A percentile compares a stretch with the other conserved stretches of the same genome.
These are phyloP conservation scores for Dissostichus mawsoni DNA, from an alignment of 2,113 vertebrate genomes.

Conservation along the genomic window DNA sequence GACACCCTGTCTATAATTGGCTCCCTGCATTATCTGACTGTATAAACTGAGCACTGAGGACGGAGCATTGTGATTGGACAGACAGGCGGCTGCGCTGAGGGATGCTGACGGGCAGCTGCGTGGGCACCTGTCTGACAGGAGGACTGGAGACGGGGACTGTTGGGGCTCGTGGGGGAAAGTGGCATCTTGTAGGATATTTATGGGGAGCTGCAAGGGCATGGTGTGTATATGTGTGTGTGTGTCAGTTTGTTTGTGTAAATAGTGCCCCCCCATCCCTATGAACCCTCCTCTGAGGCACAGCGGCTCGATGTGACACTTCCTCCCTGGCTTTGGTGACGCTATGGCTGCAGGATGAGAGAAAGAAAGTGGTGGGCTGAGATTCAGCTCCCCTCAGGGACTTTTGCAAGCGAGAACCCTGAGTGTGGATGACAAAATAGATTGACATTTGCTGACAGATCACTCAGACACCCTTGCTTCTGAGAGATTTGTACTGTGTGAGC, in stretches of 20 bases:
- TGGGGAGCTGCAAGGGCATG: constrained; percentile 75
- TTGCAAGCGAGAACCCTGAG: constrained; percentile 69
- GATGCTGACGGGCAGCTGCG: constrained; percentile 81
- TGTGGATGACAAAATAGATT: constrained; percentile 80
- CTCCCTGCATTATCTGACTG: constrained; percentile 40
- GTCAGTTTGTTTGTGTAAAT: constrained; percentile 77
- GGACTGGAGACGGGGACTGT: constrained; percentile 41
- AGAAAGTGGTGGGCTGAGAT: constrained; percentile 65
- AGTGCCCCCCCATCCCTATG: constrained; percentile 30
- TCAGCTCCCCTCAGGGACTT: constrained; percentile 62
- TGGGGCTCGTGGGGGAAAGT: constrained; percentile 69
- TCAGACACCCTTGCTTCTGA: constrained; percentile 73
- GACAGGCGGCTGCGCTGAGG: constrained; percentile 62
- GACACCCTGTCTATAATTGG: constrained; percentile 32
- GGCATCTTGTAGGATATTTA: constrained; percentile 77
- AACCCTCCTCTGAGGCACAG: constrained; percentile 66
- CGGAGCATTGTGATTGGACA: constrained; percentile 62
- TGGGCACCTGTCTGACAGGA: constrained; percentile 82
- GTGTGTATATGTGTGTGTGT: constrained; percentile 50
- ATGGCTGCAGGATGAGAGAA: constrained; percentile 67
- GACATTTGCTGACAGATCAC: constrained; percentile 79
- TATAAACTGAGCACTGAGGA: constrained; percentile 50
- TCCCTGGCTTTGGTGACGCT: constrained; percentile 61
- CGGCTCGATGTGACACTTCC: constrained; percentile 74
- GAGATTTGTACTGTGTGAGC: constrained; percentile 66